Conservation (phyloP, 2,888 invertebrate genomes). For the Synergus umbraculus region DNA sequence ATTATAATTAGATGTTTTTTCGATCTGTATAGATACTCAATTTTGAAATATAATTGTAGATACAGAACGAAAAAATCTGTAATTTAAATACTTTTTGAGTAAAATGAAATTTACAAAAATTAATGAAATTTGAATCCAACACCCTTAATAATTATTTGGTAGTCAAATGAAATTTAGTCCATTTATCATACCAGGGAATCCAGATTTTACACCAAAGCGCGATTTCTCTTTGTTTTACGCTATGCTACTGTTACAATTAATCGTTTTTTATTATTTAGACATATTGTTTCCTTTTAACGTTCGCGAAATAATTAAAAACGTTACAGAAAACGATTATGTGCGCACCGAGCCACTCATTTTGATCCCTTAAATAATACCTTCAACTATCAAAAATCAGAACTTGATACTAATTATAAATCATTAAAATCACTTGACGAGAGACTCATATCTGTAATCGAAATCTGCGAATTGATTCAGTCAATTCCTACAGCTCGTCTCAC, state of each 20-base stretch:
- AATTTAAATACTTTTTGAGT: too few species aligned
- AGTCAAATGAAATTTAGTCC: neutral
- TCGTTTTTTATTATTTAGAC: neutral
- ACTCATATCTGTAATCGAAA: neutral
- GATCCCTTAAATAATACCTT: slow-evolving; percentile 39
- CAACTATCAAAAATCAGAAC: slow-evolving; percentile 35
- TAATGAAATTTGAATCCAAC: too few species aligned
- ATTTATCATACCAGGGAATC: slow-evolving; percentile 27
- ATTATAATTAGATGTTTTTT: too few species aligned
- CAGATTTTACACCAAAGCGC: slow-evolving; percentile 38
- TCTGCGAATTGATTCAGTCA: neutral
- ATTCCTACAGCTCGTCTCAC: neutral
- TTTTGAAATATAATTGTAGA: too few species aligned
- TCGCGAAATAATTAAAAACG: neutral
- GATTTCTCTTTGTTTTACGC: slow-evolving; percentile 26
- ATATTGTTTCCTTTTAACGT: neutral
- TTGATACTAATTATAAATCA: neutral
- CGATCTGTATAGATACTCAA: too few species aligned
- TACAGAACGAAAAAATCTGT: too few species aligned
- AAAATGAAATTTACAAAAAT: too few species aligned
- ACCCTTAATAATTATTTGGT: neutral
- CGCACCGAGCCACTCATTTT: slow-evolving; percentile 75
- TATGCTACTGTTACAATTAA: slow-evolving; percentile 25
- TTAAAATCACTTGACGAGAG: neutral
- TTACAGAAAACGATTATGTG: slow-evolving; percentile 71